phyloP scores from a whole-genome alignment of 2,797 vertebrate genomes.

The Halcyon leucocephala region DNA sequence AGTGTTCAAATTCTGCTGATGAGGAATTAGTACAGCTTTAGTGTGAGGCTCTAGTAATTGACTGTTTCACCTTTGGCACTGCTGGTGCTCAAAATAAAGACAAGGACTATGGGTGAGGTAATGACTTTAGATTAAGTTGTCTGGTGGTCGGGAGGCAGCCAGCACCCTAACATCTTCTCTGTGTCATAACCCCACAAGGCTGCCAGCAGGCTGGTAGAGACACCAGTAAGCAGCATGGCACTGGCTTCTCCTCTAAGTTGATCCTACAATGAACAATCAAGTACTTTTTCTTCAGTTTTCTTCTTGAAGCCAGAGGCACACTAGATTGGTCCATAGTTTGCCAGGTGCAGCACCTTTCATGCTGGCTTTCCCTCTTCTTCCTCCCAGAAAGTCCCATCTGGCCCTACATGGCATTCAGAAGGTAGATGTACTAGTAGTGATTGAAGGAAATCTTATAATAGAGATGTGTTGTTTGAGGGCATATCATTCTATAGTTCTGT shows the following conservation, averaged over 20 bases:
- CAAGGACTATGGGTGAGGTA: background rate
- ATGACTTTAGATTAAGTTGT: background rate
- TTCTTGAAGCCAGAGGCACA: background rate
- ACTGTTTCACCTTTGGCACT: background rate
- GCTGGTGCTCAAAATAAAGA: background rate
- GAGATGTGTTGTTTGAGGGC: background rate
- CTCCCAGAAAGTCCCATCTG: background rate
- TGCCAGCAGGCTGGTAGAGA: background rate
- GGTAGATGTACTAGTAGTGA: background rate
- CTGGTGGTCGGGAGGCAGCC: background rate
- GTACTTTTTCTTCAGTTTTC: background rate
- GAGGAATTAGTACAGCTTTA: background rate
- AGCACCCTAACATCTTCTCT: background rate
- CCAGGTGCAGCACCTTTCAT: background rate
- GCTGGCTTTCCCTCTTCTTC: background rate
- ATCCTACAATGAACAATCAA: background rate
- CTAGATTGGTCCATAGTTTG: background rate
- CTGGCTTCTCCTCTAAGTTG: background rate
- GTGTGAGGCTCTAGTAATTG: background rate
- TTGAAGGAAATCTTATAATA: background rate
- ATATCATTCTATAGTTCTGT: background rate
- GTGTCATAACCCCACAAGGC: background rate
- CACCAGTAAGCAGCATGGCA: background rate
- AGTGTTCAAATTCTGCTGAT: background rate
- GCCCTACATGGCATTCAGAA: background rate